These are phyloP conservation scores for Hydra vulgaris DNA, from an alignment of 30 jellyfish, hydroid and myxozoan species.

Conservation along the genomic window DNA sequence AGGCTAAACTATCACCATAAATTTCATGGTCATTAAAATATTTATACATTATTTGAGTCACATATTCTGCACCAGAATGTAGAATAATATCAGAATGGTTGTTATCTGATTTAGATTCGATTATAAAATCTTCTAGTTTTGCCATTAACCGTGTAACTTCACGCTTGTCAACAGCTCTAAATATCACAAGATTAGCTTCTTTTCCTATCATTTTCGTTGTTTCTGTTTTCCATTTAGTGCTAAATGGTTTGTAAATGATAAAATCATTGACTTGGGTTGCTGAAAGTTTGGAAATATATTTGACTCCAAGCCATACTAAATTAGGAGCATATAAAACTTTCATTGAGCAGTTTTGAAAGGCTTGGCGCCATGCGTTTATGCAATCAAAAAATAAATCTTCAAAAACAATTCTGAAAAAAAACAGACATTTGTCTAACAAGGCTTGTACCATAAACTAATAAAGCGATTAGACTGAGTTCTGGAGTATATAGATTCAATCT, in stretches of 20 bases:
- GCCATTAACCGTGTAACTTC: neutral
- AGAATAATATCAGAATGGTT: neutral
- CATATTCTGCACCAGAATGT: constrained; percentile 8
- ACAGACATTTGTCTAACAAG: neutral
- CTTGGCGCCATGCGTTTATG: constrained; percentile 15
- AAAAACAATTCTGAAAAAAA: neutral
- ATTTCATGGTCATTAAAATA: constrained; percentile 16
- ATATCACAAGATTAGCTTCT: constrained; percentile 1
- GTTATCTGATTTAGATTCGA: neutral
- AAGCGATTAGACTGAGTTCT: neutral
- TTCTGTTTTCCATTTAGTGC: neutral
- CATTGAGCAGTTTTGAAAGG: neutral
- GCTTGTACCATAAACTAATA: constrained; percentile 8
- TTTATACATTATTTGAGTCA: constrained; percentile 8
- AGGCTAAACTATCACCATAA: neutral
- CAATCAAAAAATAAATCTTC: constrained; percentile 2
- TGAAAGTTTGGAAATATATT: neutral
- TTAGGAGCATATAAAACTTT: neutral
- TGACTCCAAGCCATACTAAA: constrained; percentile 2
- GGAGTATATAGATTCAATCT: neutral
- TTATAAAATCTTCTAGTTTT: neutral
- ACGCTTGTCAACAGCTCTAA: constrained; percentile 1
- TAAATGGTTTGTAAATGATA: neutral
- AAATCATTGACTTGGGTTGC: neutral
- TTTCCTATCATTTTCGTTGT: neutral